These are phyloP conservation scores for Maniola hyperantus DNA, from an alignment of 2,888 invertebrate genomes.

Conservation along the genomic window DNA sequence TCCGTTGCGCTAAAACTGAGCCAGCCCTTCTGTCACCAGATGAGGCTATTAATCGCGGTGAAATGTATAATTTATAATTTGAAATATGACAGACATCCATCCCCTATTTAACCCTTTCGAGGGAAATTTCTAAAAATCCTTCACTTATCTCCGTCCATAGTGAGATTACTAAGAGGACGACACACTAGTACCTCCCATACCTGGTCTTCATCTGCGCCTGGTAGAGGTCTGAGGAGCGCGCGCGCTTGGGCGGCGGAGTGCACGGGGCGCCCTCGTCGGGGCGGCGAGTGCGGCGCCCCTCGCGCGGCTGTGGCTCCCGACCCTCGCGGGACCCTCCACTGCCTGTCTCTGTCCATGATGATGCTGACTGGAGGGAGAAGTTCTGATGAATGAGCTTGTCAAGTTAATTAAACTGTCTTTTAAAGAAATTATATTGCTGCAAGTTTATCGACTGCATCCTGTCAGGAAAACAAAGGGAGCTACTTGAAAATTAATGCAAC, in stretches of 20 bases:
- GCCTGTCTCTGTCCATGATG: conserved; percentile 78
- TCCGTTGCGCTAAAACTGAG: too few relatives aligned
- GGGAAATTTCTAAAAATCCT: too few relatives aligned
- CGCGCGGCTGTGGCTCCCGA: conserved; percentile 61
- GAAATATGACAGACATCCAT: too few relatives aligned
- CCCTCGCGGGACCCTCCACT: conserved; percentile 72
- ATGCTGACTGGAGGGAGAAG: conserved; percentile 62
- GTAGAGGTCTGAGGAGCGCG: conserved; percentile 86
- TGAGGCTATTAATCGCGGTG: too few relatives aligned
- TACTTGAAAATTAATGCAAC: too few relatives aligned
- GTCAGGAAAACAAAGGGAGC: too few relatives aligned
- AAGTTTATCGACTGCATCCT: background rate
- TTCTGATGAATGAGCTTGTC: background rate
- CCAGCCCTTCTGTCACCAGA: too few relatives aligned
- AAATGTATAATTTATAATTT: too few relatives aligned
- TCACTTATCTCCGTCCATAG: too few relatives aligned
- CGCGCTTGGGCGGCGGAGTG: conserved; percentile 86
- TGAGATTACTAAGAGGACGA: background rate
- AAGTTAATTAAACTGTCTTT: background rate
- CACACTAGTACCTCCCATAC: conserved; percentile 46
- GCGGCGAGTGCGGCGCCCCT: conserved; percentile 79
- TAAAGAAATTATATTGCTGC: background rate
- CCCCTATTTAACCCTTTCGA: too few relatives aligned
- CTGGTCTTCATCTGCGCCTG: conserved; percentile 83
- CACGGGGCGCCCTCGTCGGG: conserved; percentile 74